Evolutionary conservation across 2,888 invertebrate species (phyloP), one percentile per base, ranked within the genome.

Genomic region (Heliconius ismenius): DNA sequence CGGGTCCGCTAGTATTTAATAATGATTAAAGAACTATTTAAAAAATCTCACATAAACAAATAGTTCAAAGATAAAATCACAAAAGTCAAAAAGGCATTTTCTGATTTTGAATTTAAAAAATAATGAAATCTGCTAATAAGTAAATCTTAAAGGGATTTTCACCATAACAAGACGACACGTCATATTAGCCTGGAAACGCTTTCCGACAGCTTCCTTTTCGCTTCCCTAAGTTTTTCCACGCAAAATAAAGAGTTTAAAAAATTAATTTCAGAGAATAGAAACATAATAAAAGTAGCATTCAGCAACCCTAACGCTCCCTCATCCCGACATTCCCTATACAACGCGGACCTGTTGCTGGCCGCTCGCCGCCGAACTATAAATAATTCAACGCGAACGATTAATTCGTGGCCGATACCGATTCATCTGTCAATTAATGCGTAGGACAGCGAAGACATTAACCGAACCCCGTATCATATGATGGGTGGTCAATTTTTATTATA

Each of bases 301-400:
- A 7, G 1, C 81, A 81, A 75, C 81, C 81, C 80, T 81, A 76
- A 58, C 76, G 77, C 80, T 83, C 82, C 83, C 81, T 81, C 88
- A 90, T 90, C 91, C 62, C 74, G 36, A 74, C 74, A 73, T 76
- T 78, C 78, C 76, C 74, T 87, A 90, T 89, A 90, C 91, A 91
- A 90, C 89, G 89, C 88, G 88, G 91, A 91, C 92, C 92, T 92
- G 92, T 91, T 91, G 90, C 89, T 79, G 81, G 72, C 74, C 70
- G 80, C 87, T 85, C 85, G 86, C 86, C 87, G 85, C 84, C 86
- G 87, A 87, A 86, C 89, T 90, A 92, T 92, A 92, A 92, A 93
- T 93, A 92, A 93, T 93, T 92, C 92, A 92, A 89, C 86, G 86
- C 85, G 84, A 82, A 84, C 89, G 92, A 92, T 93, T 92, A 93